Conservation (phyloP, 2,888 invertebrate genomes). For the Calameuta filiformis region DNA sequence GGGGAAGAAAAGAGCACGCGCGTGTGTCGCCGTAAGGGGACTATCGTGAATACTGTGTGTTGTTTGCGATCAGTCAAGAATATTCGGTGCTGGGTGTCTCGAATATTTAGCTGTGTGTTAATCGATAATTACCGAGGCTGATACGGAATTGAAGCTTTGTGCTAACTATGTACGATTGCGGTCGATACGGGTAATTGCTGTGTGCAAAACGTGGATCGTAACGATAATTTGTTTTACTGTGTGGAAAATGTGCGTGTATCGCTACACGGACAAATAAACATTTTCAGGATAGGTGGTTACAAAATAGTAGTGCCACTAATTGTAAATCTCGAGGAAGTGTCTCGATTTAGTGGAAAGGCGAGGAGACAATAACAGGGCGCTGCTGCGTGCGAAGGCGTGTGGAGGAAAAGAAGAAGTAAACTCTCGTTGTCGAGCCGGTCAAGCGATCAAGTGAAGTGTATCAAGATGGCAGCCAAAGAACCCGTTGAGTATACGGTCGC, state of each 20-base stretch:
- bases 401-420: neutral
- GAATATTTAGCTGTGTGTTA: neutral
- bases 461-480: constrained; percentile 14
- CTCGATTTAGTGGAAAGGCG: no score
- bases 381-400: neutral
- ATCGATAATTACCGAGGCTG: neutral
- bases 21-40: constrained; percentile 8
- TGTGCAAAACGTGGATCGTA: constrained; percentile 2
- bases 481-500: constrained; percentile 14
- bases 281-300: no score
- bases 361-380: neutral
- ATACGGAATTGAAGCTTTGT: neutral
- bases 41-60: constrained; percentile 1
- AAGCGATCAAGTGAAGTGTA: constrained; percentile 10
- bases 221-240: constrained; percentile 3
- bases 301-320: no score
- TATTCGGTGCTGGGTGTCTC: constrained; percentile 12
- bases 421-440: constrained; percentile 8
- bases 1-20: no score
- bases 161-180: neutral
- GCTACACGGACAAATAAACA: neutral
- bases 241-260: constrained; percentile 9
- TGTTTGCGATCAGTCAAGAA: constrained; percentile 8
- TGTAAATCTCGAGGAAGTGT: no score
- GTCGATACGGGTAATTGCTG: constrained; percentile 7